Conservation (phyloP, 2,888 invertebrate genomes). For the Syrphus vitripennis region DNA sequence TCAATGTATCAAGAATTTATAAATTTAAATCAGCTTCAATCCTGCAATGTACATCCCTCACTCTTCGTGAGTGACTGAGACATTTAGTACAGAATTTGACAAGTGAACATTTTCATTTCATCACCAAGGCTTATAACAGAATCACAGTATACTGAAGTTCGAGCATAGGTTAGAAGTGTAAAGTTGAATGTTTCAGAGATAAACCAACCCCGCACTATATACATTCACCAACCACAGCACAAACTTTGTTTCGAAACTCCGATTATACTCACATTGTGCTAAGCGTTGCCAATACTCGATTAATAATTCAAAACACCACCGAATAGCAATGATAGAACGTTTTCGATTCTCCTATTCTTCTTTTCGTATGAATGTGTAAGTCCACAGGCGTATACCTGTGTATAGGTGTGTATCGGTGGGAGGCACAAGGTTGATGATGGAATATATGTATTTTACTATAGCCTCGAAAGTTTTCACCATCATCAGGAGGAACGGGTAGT, state of each 20-base stretch:
- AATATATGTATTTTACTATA: slow-evolving; percentile 2
- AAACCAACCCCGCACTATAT: background rate
- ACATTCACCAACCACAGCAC: background rate
- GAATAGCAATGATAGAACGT: slow-evolving; percentile 14
- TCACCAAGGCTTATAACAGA: background rate
- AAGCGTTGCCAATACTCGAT: slow-evolving; percentile 52
- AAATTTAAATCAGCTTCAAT: too few species aligned
- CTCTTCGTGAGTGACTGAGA: too few species aligned
- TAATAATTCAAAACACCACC: slow-evolving; percentile 47
- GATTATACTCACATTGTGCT: slow-evolving; percentile 31
- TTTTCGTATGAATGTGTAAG: background rate
- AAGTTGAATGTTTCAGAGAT: background rate
- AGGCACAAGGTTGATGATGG: background rate
- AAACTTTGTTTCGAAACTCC: slow-evolving; percentile 10
- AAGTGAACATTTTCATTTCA: slow-evolving; percentile 30
- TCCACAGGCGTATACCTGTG: background rate
- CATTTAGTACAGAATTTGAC: background rate
- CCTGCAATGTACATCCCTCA: too few species aligned
- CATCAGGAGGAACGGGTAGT: slow-evolving; percentile 5
- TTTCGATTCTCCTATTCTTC: slow-evolving; percentile 32
- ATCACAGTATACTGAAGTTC: slow-evolving; percentile 14
- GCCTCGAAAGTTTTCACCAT: slow-evolving; percentile 34
- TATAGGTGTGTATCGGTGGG: background rate
- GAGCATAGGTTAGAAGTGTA: slow-evolving; percentile 16
- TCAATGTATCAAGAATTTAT: too few species aligned